Percentiles rank a stretch among this genome's conserved stretches.
Evolutionary conservation across 2,797 vertebrate genomes (phyloP).

Genomic region (Eleutherodactylus coqui): DNA sequence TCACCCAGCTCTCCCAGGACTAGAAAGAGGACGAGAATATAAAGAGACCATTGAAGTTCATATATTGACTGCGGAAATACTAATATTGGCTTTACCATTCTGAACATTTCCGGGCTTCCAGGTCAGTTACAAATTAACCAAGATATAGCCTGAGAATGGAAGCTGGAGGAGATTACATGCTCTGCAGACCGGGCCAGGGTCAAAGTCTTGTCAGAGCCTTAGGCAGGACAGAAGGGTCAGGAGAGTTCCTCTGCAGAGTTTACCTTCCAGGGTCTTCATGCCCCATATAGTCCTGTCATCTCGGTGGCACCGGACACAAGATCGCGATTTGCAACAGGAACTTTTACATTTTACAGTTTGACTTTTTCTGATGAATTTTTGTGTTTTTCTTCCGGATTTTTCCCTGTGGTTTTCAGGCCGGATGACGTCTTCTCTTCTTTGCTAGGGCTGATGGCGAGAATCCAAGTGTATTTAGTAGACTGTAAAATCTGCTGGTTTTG

Average conservation of each 20-base stretch:
- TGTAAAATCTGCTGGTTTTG: conserved; percentile 8
- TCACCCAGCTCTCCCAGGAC: too few relatives aligned
- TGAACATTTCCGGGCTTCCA: conserved; percentile 71
- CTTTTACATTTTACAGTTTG: background rate
- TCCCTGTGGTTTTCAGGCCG: background rate
- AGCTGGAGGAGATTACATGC: conserved; percentile 72
- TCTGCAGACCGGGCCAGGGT: conserved; percentile 59
- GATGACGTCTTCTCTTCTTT: conserved; percentile 22
- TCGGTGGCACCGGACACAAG: background rate
- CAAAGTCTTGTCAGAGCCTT: conserved; percentile 20
- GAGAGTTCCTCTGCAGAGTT: background rate
- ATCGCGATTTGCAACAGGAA: background rate
- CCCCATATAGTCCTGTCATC: background rate
- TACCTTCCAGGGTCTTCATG: background rate
- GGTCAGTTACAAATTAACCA: conserved; percentile 78
- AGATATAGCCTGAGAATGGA: conserved; percentile 75
- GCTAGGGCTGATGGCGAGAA: conserved; percentile 35
- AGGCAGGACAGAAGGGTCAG: background rate
- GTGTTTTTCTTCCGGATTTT: background rate
- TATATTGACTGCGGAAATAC: background rate
- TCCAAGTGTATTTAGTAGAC: background rate
- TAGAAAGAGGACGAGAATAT: background rate
- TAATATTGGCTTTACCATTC: background rate
- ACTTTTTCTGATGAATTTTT: background rate
- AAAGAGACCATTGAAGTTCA: background rate